Percentiles rank a stretch among this genome's conserved stretches.
phyloP scores from a whole-genome alignment of 2,113 vertebrate species.

The Phalacrocorax brasilianus region DNA sequence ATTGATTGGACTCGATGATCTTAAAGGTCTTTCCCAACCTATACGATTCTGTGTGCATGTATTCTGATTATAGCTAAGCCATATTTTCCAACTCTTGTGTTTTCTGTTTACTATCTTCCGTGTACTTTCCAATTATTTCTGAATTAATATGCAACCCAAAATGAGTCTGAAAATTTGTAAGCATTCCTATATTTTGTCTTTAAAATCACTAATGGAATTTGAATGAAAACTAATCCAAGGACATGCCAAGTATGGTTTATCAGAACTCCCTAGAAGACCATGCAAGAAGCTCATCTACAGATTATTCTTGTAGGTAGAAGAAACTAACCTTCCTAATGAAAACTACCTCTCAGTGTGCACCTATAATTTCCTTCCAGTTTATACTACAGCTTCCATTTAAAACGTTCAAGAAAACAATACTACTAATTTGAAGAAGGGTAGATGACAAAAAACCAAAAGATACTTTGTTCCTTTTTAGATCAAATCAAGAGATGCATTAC shows the following conservation, averaged over 20 bases:
- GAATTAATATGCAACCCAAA: neutral
- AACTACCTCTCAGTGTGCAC: neutral
- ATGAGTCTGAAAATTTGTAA: neutral
- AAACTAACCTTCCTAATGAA: neutral
- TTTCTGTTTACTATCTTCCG: neutral
- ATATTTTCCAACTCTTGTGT: neutral
- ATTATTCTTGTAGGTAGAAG: neutral
- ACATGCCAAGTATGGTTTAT: neutral
- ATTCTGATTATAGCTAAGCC: neutral
- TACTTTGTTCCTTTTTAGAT: neutral
- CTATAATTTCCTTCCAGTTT: neutral
- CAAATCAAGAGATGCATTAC: neutral
- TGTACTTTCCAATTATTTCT: neutral
- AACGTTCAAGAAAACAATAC: neutral
- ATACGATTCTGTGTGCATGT: no score
- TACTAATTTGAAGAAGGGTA: neutral
- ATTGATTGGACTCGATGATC: no score
- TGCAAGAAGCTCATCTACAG: neutral
- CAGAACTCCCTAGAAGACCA: neutral
- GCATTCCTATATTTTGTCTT: neutral
- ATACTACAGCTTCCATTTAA: neutral
- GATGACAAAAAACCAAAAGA: neutral
- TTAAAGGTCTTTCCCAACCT: no score
- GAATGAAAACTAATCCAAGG: neutral
- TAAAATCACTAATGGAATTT: neutral